A percentile compares a stretch with the other conserved stretches of the same genome.
phyloP scores from a whole-genome alignment of 2,113 vertebrate genomes.

The Notarius lentiginosus region DNA sequence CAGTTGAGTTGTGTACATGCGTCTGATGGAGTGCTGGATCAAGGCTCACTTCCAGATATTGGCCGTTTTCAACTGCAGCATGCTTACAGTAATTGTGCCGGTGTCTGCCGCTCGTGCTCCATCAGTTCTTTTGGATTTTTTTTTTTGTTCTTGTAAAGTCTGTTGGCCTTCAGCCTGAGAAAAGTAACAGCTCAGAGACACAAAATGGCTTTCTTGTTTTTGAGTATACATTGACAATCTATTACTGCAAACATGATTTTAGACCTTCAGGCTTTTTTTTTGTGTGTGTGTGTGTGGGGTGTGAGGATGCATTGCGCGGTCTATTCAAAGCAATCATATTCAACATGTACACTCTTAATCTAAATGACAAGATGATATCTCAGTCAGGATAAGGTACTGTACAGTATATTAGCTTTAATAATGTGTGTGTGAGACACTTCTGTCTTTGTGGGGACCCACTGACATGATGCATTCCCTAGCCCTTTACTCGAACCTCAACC shows the following conservation, averaged over 20 bases:
- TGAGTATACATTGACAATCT: constrained; percentile 51
- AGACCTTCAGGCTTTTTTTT: constrained; percentile 30
- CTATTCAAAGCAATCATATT: neutral
- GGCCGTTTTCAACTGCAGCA: constrained; percentile 14
- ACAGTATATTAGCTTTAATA: neutral
- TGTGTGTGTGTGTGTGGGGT: neutral
- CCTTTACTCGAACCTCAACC: no score
- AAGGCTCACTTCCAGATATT: neutral
- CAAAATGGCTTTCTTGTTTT: constrained; percentile 47
- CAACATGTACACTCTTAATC: neutral
- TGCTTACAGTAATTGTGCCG: constrained; percentile 44
- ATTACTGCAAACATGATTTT: constrained; percentile 52
- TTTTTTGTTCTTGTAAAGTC: constrained; percentile 30
- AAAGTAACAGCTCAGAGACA: constrained; percentile 40
- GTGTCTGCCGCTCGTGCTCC: constrained; percentile 14
- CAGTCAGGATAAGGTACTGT: neutral
- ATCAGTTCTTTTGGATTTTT: constrained; percentile 37
- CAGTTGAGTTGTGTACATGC: neutral
- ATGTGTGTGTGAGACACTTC: neutral
- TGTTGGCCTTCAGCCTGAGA: constrained; percentile 41
- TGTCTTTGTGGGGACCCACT: no score
- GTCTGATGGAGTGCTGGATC: neutral
- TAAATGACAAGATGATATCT: neutral
- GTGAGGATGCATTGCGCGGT: neutral
- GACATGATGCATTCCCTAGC: no score